Evolutionary conservation across 2,797 vertebrate species (phyloP), one percentile per base, ranked within the genome.

Genomic region (Capromys pilorides): DNA sequence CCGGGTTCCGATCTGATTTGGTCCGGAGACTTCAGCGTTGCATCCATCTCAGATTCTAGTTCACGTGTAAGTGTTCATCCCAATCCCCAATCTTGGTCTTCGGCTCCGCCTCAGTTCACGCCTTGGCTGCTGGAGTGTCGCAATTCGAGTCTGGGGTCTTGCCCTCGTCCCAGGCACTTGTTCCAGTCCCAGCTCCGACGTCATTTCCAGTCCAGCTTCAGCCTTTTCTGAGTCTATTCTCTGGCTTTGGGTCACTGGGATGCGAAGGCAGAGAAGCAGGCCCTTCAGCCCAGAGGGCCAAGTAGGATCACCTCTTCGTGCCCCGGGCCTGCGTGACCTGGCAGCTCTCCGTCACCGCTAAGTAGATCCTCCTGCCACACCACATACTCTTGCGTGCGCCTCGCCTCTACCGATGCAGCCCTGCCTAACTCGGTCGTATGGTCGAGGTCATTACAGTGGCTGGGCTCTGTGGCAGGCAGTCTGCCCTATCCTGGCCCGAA

Each of bases 381-480:
- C 0, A 5, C 21, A 1, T 16, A 54, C 2, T 6, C 45, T 12
- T 1, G 36, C 5, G 0, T 2, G 26, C 0, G 2, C n/a, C 49
- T 22, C 0, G 2, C 62, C 94, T 69, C 77, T 79, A 73, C 51
- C 19, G 24, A 0, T 0, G 3, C 1, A 9, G 49, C 41, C 33
- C 0, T 0, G 67, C 28, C 62, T 90, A 90, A 71, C 90, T 45
- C 0, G 26, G 95, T 92, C 80, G 45, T 9, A 57, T 39, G 88
- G 90, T 92, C 69, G 16, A 94, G 93, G 97, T 96, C 93, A 90
- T 39, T 18, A 75, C 4, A 61, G 81, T 94, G 95, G 89, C 85
- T 85, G 57, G 88, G 51, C 51, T 0, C 67, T 16, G 33, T 0
- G 0, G n/a, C 33, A 22, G 16, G 39, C 33, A 22, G 16, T 71